A percentile compares a stretch with the other conserved stretches of the same genome.
Conservation (phyloP, 2,888 invertebrate genomes). For the Dasysyrphus albostriatus region DNA sequence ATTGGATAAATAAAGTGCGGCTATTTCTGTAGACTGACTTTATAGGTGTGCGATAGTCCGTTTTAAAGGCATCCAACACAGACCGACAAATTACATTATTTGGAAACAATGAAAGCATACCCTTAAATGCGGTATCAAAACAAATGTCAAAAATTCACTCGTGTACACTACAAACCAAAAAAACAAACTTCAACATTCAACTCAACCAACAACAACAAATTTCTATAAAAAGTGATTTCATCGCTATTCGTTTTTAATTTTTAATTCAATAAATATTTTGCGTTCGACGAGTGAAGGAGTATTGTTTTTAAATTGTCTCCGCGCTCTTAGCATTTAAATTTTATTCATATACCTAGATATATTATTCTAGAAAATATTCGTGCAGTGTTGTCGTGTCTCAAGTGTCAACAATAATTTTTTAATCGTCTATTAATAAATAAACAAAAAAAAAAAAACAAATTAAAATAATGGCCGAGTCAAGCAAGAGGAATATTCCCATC, state of each 20-base stretch:
- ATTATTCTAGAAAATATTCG: slow-evolving; percentile 25
- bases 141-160: slow-evolving; percentile 43
- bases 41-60: too few relatives aligned
- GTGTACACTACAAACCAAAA: slow-evolving; percentile 63
- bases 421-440: slow-evolving; percentile 36
- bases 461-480: slow-evolving; percentile 91
- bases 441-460: slow-evolving; percentile 51
- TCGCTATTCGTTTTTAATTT: slow-evolving; percentile 11
- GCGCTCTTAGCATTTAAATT: not conserved
- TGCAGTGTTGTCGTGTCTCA: slow-evolving; percentile 51
- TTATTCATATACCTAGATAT: not conserved
- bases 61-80: too few relatives aligned
- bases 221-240: slow-evolving; percentile 54
- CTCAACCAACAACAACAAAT: slow-evolving; percentile 29
- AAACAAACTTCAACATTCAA: too few relatives aligned
- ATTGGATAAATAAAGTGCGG: too few relatives aligned
- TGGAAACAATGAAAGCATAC: not conserved
- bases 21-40: too few relatives aligned
- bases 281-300: slow-evolving; percentile 54
- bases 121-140: not conserved
- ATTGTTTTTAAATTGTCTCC: not conserved
- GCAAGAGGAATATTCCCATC: slow-evolving; percentile 95
- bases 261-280: slow-evolving; percentile 45
- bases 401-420: slow-evolving; percentile 39
- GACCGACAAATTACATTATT: too few relatives aligned